These are phyloP conservation scores for Urechis unicinctus DNA, from an alignment of 2,888 invertebrate genomes.

Conservation along the genomic window DNA sequence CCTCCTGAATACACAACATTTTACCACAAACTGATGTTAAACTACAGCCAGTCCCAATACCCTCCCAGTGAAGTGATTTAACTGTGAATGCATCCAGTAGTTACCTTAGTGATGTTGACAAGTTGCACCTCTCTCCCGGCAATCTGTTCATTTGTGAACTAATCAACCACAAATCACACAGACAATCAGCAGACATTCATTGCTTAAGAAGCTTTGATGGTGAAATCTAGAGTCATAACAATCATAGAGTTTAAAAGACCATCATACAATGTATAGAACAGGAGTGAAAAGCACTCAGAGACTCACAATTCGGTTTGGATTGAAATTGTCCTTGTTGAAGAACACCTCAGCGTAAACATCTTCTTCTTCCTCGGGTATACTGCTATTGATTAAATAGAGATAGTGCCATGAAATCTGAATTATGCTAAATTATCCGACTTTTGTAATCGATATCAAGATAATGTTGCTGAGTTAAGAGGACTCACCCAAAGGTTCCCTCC, in stretches of 20 bases:
- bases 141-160: constrained; percentile 22
- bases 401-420: too few relatives aligned
- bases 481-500: too few relatives aligned
- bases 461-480: too few relatives aligned
- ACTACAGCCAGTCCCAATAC: background rate
- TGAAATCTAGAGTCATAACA: too few relatives aligned
- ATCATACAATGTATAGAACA: too few relatives aligned
- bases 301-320: constrained; percentile 11
- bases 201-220: too few relatives aligned
- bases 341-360: background rate
- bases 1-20: background rate
- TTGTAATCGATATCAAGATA: too few relatives aligned
- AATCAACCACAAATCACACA: background rate
- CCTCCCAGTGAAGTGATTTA: too few relatives aligned
- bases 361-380: background rate
- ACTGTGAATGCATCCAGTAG: too few relatives aligned
- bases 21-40: background rate
- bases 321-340: background rate
- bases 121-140: constrained; percentile 19
- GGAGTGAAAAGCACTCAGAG: background rate
- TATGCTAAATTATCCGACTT: too few relatives aligned
- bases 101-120: constrained; percentile 18
- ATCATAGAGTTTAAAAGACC: too few relatives aligned
- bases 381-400: background rate
- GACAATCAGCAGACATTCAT: too few relatives aligned